These are phyloP conservation scores for Octodonta nipae DNA, from an alignment of 2,888 invertebrate genomes.

Conservation along the genomic window DNA sequence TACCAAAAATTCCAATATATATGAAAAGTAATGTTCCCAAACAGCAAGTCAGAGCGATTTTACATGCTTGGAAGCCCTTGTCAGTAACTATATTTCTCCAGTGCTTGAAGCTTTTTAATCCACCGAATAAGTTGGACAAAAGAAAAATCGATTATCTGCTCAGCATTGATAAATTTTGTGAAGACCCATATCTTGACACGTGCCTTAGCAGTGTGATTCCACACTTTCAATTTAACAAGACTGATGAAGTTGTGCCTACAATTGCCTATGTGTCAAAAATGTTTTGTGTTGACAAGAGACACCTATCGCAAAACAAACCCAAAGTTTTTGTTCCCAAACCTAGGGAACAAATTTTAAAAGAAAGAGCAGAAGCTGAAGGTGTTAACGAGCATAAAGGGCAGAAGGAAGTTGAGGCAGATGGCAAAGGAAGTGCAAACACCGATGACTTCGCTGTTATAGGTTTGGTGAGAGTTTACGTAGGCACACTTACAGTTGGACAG, in stretches of 20 bases:
- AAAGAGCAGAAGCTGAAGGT: slow-evolving; percentile 6
- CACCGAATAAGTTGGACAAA: slow-evolving; percentile 59
- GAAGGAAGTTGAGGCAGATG: slow-evolving; percentile 18
- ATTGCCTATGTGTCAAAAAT: slow-evolving; percentile 78
- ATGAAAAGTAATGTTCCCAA: slow-evolving; percentile 63
- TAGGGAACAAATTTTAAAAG: slow-evolving; percentile 6
- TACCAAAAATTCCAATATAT: slow-evolving; percentile 64
- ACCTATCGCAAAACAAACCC: slow-evolving; percentile 66
- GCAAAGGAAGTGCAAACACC: slow-evolving; percentile 21
- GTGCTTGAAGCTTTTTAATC: slow-evolving; percentile 68
- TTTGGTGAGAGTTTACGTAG: slow-evolving; percentile 87
- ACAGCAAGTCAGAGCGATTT: slow-evolving; percentile 65
- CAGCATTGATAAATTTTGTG: slow-evolving; percentile 42
- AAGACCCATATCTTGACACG: slow-evolving; percentile 55
- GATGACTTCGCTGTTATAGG: slow-evolving; percentile 61
- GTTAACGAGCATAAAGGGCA: slow-evolving; percentile 13
- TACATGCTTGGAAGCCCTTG: slow-evolving; percentile 82
- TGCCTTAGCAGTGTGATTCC: slow-evolving; percentile 45
- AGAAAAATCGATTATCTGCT: slow-evolving; percentile 74
- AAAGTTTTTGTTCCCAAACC: slow-evolving; percentile 56
- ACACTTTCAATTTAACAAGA: slow-evolving; percentile 19
- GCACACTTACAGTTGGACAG: slow-evolving; percentile 61
- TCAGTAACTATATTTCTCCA: slow-evolving; percentile 69
- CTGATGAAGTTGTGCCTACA: slow-evolving; percentile 46
- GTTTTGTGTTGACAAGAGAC: slow-evolving; percentile 65